Base-by-base conservation (phyloP, 2,797 vertebrate genomes). In the Enteromius unitaeniatus region DNA sequence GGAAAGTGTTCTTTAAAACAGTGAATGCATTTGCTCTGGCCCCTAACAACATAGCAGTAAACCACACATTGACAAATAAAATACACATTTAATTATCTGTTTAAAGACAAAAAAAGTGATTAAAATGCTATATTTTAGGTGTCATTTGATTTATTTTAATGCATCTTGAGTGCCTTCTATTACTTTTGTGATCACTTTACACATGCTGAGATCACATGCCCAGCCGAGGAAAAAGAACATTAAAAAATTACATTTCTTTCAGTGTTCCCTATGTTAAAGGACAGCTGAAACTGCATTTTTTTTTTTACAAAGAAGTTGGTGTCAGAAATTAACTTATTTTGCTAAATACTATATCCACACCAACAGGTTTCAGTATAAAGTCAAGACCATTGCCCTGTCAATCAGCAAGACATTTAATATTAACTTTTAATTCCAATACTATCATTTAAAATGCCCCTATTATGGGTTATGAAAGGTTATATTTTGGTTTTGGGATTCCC, bases 1-100 rank as follows among this genome's bases (percentile, higher is more conserved):
- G 62, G 47, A 83, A 76, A 40, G 21, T 40, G 45, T 23, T 51
- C 31, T 31, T 77, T 69, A 58, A 83, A 60, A 47, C 64, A 47
- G 21, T 19, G 4, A 9, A 4, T 51, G 28, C 55, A 64, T 64
- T 81, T 81, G 51, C 64, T n/a, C 64, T 69, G 49, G 47, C 17
- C 17, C 17, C n/a, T 45, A 14, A 77, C 7, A 42, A 17, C 14
- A 3, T 70, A 47, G 53, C 62, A 62, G 68, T 70, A 47, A 62
- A 55, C 49, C 17, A 60, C 28, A 49, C 15, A n/a, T 19, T 78
- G 47, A 28, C 13, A 34, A 45, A 64, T 65, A 65, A 60, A 31
- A 69, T 23, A 0, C 67, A 65, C 4, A 55, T 55, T 34, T 15
- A 4, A 31, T n/a, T 67, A 1, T 68, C n/a, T 42, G 6, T 76